Conservation (phyloP, 2,113 vertebrate species). For the Rana temporaria region DNA sequence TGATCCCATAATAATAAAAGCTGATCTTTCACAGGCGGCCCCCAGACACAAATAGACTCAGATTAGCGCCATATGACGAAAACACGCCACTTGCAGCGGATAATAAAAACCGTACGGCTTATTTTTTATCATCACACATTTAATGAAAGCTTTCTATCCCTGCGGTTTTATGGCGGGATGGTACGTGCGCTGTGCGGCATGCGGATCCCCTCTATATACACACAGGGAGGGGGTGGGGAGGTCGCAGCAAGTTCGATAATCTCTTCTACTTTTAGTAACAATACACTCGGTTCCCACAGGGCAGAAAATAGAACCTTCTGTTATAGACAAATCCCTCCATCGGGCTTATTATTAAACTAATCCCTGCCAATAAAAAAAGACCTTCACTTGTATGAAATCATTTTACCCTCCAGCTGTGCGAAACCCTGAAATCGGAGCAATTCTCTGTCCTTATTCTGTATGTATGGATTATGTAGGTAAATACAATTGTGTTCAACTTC, state of each 20-base stretch:
- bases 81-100: background rate
- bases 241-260: background rate
- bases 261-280: background rate
- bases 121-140: background rate
- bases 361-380: too few species aligned
- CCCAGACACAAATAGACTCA: background rate
- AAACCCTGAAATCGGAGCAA: too few species aligned
- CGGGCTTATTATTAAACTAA: too few species aligned
- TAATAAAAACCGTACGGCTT: background rate
- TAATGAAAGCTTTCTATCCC: background rate
- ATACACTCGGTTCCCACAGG: background rate
- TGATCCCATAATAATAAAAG: background rate
- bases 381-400: too few species aligned
- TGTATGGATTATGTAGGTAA: too few species aligned
- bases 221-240: background rate
- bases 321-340: too few species aligned
- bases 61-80: background rate
- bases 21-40: background rate
- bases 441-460: too few species aligned
- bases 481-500: too few species aligned
- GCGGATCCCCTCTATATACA: background rate
- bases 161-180: background rate
- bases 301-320: background rate
- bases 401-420: too few species aligned
- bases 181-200: background rate